Evolutionary conservation across 2,113 vertebrate species (phyloP).

Genomic region (Sphyrna mokarran): DNA sequence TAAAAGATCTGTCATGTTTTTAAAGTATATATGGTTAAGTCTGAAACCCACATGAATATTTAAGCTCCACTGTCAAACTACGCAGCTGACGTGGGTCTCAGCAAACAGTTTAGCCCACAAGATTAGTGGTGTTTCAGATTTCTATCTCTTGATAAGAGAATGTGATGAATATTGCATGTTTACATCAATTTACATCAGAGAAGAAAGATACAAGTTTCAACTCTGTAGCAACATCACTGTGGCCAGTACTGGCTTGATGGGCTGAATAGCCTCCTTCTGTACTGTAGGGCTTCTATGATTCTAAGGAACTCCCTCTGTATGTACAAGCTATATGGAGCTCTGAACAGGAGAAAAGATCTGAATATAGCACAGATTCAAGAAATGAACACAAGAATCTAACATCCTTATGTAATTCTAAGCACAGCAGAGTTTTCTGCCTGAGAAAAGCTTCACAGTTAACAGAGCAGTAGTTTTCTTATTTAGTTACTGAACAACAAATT

Average conservation of each 20-base stretch:
- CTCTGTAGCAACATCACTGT: no score
- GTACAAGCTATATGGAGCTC: background rate
- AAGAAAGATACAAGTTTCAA: background rate
- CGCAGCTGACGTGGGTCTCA: background rate
- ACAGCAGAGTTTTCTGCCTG: background rate
- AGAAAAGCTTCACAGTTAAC: background rate
- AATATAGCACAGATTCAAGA: background rate
- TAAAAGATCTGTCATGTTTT: background rate
- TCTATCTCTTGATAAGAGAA: background rate
- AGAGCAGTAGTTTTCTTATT: background rate
- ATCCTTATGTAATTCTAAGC: background rate
- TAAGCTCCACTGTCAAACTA: background rate
- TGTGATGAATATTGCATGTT: background rate
- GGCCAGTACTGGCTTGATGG: no score
- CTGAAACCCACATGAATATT: background rate
- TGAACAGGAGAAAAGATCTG: background rate
- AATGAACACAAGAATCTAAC: background rate
- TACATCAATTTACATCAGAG: background rate
- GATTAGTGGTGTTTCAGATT: background rate
- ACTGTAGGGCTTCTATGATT: background rate
- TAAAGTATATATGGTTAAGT: background rate
- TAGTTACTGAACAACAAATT: background rate
- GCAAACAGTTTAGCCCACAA: background rate
- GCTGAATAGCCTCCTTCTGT: no score
- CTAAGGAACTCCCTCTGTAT: background rate